Evolutionary conservation across 1,140 invertebrate species (phyloP).

Genomic region (Rhagoletis pomonella): DNA sequence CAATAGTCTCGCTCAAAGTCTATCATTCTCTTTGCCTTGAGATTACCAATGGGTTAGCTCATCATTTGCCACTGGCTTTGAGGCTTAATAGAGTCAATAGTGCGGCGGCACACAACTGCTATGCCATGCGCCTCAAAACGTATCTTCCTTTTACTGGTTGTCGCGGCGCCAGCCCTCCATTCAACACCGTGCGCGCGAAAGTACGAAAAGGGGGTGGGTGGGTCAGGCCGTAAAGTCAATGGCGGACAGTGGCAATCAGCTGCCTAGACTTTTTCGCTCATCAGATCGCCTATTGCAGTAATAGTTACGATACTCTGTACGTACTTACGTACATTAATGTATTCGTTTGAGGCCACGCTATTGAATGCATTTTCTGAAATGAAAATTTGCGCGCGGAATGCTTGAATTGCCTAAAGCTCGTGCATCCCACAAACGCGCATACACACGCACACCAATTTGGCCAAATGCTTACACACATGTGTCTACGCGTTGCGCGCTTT

Average conservation of each 20-base stretch:
- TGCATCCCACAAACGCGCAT: background rate
- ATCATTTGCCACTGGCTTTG: conserved; percentile 17
- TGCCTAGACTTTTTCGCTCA: background rate
- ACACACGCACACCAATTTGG: background rate
- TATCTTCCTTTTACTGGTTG: background rate
- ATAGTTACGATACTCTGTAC: too few relatives aligned
- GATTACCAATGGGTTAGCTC: background rate
- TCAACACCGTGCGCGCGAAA: background rate
- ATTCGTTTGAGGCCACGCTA: background rate
- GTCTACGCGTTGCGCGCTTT: background rate
- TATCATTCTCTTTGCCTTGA: conserved; percentile 12
- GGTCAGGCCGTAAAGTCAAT: background rate
- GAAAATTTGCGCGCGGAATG: background rate
- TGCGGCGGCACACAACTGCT: background rate
- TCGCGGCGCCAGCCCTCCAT: background rate
- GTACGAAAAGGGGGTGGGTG: background rate
- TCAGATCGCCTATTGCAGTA: too few relatives aligned
- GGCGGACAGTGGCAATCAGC: conserved; percentile 31
- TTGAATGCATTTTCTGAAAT: conserved; percentile 39
- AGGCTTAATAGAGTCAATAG: conserved; percentile 41
- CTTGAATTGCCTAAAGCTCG: conserved; percentile 17
- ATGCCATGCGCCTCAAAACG: background rate
- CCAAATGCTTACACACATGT: background rate
- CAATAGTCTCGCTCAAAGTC: background rate
- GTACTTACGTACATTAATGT: too few relatives aligned